Percentiles rank a stretch among this genome's conserved stretches.
Evolutionary conservation across 2,113 vertebrate species (phyloP).

Genomic region (Campylomormyrus numenius): DNA sequence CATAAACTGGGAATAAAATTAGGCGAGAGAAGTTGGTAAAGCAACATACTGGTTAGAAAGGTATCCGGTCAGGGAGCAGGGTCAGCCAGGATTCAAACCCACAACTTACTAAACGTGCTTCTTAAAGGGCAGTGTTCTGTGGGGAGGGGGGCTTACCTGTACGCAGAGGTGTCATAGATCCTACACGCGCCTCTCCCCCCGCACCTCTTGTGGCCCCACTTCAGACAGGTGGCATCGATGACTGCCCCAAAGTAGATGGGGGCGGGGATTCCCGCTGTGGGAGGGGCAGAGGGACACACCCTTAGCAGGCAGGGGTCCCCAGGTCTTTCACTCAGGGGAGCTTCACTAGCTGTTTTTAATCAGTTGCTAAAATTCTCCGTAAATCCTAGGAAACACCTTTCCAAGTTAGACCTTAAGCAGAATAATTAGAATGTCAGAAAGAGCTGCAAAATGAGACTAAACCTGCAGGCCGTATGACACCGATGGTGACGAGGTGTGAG

Average conservation of each 20-base stretch:
- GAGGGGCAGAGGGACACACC: not conserved
- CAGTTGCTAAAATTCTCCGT: not conserved
- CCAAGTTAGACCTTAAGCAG: not conserved
- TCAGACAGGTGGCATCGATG: conserved; percentile 79
- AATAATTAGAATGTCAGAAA: not conserved
- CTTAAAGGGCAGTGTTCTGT: not conserved
- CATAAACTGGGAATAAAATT: not conserved
- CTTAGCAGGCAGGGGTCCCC: not conserved
- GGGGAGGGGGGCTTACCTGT: conserved; percentile 61
- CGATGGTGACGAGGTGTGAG: not conserved
- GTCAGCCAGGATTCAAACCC: not conserved
- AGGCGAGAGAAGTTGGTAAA: not conserved
- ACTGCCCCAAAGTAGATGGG: conserved; percentile 81
- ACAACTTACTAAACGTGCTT: not conserved
- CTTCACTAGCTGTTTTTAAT: not conserved
- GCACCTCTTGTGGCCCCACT: conserved; percentile 60
- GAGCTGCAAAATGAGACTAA: not conserved
- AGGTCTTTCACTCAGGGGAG: not conserved
- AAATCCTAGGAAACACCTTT: not conserved
- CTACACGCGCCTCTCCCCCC: conserved; percentile 56
- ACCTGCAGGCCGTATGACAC: not conserved
- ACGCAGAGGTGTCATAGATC: conserved; percentile 19
- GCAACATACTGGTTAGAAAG: not conserved
- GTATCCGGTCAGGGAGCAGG: not conserved
- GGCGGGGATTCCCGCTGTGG: conserved; percentile 68